Evolutionary conservation across 2,888 invertebrate species (phyloP).

Genomic region (Neria commutata): DNA sequence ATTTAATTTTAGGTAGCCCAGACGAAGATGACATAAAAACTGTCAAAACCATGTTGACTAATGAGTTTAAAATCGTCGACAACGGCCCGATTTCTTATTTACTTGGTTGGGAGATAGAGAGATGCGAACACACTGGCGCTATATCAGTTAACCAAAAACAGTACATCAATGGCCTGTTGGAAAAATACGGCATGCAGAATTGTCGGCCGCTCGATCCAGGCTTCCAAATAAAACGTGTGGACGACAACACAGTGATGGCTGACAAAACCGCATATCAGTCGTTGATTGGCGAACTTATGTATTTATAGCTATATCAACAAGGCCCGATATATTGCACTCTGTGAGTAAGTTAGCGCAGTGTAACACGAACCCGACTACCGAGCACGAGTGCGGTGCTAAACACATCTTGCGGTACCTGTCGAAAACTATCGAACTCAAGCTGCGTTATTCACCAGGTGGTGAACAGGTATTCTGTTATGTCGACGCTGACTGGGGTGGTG

Average conservation of each 20-base stretch:
- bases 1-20: constrained; percentile 30
- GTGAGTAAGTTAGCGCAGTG: constrained; percentile 15
- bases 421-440: not conserved
- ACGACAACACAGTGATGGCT: not conserved
- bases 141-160: constrained; percentile 27
- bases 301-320: constrained; percentile 10
- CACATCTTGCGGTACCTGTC: constrained; percentile 4
- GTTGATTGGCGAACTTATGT: constrained; percentile 12
- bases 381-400: constrained; percentile 8
- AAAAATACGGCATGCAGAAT: constrained; percentile 22
- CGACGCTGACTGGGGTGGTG: constrained; percentile 28
- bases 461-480: constrained; percentile 12
- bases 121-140: constrained; percentile 25
- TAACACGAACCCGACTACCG: constrained; percentile 10
- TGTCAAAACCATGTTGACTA: constrained; percentile 25
- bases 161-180: constrained; percentile 27
- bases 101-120: constrained; percentile 26
- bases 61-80: constrained; percentile 24
- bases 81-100: constrained; percentile 21
- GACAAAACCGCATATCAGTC: constrained; percentile 10
- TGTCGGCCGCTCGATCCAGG: constrained; percentile 15
- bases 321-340: constrained; percentile 17
- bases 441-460: constrained; percentile 14
- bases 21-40: constrained; percentile 18
- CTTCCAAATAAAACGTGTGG: constrained; percentile 16